phyloP scores from a whole-genome alignment of 2,797 vertebrate genomes.

The Cetoscarus ocellatus region DNA sequence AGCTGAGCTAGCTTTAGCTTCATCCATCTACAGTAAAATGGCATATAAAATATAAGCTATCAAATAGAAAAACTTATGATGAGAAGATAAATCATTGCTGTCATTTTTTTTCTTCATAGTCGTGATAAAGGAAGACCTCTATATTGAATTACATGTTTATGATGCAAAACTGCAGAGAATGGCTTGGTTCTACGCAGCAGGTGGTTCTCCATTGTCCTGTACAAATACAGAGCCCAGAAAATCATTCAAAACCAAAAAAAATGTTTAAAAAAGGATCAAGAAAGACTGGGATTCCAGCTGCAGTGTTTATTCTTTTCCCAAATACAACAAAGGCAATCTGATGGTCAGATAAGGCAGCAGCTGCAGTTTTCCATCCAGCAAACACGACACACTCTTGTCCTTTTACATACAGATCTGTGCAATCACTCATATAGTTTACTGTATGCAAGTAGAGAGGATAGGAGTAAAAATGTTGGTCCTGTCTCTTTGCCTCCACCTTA shows the following conservation, averaged over 20 bases:
- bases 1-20: too few species aligned
- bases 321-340: slow-evolving; percentile 51
- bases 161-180: too few species aligned
- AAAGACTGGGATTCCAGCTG: slow-evolving; percentile 6
- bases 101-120: too few species aligned
- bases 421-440: slow-evolving; percentile 41
- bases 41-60: too few species aligned
- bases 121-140: too few species aligned
- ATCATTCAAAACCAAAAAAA: slow-evolving; percentile 3
- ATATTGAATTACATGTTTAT: too few species aligned
- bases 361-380: slow-evolving; percentile 57
- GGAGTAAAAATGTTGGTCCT: slow-evolving; percentile 28
- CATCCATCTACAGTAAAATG: too few species aligned
- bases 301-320: slow-evolving; percentile 54
- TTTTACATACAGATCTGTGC: slow-evolving; percentile 47
- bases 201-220: neutral
- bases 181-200: too few species aligned
- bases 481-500: slow-evolving; percentile 55
- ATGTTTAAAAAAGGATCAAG: slow-evolving; percentile 8
- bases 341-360: slow-evolving; percentile 61
- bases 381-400: slow-evolving; percentile 50
- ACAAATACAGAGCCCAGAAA: neutral
- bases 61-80: too few species aligned
- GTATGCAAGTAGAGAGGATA: slow-evolving; percentile 31
- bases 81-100: too few species aligned